phyloP scores from a whole-genome alignment of 2,113 vertebrate species.

The Motacilla tschutschensis region DNA sequence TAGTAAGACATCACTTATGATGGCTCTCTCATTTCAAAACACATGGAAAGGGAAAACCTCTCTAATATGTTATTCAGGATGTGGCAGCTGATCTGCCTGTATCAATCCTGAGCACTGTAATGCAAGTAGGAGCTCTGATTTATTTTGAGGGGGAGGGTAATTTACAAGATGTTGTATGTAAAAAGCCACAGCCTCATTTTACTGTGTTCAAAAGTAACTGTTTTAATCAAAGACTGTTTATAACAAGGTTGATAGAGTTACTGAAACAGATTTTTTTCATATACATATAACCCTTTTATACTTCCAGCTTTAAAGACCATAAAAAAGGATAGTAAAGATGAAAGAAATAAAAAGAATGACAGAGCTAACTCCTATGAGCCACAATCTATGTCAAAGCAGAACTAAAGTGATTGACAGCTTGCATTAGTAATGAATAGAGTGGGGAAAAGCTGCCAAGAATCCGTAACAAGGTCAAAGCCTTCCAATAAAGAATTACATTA shows the following conservation, averaged over 20 bases:
- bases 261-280: constrained; percentile 38
- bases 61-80: constrained; percentile 14
- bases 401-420: constrained; percentile 58
- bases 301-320: constrained; percentile 47
- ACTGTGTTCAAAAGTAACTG: constrained; percentile 20
- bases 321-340: constrained; percentile 49
- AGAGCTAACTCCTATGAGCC: constrained; percentile 39
- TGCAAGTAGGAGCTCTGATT: constrained; percentile 24
- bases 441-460: constrained; percentile 41
- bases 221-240: constrained; percentile 62
- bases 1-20: constrained; percentile 53
- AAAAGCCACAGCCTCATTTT: constrained; percentile 9
- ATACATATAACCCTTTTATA: constrained; percentile 43
- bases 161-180: constrained; percentile 32
- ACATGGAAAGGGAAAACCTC: constrained; percentile 20
- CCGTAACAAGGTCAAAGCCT: constrained; percentile 50
- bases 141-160: constrained; percentile 23
- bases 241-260: constrained; percentile 45
- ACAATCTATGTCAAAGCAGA: constrained; percentile 50
- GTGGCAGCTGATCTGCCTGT: constrained; percentile 31
- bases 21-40: constrained; percentile 27
- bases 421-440: constrained; percentile 56
- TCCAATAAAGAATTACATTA: constrained; percentile 55
- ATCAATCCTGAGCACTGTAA: constrained; percentile 12
- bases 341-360: constrained; percentile 56